Evolutionary conservation across 2,888 invertebrate genomes (phyloP).

Genomic region (Hipparchia sbordonii): DNA sequence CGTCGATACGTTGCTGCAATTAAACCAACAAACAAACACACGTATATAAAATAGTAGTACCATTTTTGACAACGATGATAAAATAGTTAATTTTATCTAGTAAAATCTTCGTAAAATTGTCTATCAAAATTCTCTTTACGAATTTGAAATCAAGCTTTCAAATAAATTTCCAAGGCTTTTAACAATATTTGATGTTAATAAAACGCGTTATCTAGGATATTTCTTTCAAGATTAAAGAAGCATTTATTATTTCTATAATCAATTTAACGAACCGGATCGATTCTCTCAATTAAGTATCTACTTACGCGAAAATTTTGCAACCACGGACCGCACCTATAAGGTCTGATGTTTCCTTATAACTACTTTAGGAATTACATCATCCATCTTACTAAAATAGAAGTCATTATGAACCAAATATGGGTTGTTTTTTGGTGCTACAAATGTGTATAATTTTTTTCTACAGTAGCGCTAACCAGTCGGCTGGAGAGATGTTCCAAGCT

Average conservation of each 20-base stretch:
- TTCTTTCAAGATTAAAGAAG: not conserved
- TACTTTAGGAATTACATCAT: constrained; percentile 32
- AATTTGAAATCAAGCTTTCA: constrained; percentile 2
- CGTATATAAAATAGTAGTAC: too few species aligned
- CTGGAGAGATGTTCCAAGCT: too few species aligned
- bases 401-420: constrained; percentile 6
- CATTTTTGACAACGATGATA: too few species aligned
- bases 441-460: not conserved
- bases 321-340: constrained; percentile 12
- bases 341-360: constrained; percentile 16
- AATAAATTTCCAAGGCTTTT: not conserved
- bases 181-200: not conserved
- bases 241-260: constrained; percentile 8
- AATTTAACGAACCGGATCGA: not conserved
- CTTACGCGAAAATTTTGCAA: constrained; percentile 9
- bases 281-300: too few species aligned
- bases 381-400: constrained; percentile 22
- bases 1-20: too few species aligned
- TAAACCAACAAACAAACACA: too few species aligned
- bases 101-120: not conserved
- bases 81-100: not conserved
- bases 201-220: not conserved
- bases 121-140: not conserved
- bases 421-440: constrained; percentile 21
- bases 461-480: not conserved